A percentile compares a stretch with the other conserved stretches of the same genome.
These are phyloP conservation scores for Caenorhabditis inopinata DNA, from an alignment of 1,140 invertebrate genomes.

Conservation along the genomic window DNA sequence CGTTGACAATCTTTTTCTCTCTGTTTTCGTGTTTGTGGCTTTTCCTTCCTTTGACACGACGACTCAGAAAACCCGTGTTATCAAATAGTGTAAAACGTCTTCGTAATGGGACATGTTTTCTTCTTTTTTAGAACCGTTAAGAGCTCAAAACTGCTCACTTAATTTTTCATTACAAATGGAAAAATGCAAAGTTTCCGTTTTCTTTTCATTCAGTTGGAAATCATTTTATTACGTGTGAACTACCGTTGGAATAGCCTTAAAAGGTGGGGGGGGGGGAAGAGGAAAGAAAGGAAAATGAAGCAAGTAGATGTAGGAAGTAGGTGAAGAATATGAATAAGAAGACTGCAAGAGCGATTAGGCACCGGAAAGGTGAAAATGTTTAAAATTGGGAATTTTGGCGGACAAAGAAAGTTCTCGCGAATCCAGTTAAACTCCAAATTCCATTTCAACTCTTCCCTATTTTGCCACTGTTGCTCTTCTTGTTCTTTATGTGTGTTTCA, in stretches of 20 bases:
- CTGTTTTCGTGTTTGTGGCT: background rate
- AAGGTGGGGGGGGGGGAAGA: too few relatives aligned
- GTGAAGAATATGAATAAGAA: background rate
- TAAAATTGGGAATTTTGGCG: conserved; percentile 1
- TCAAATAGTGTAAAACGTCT: conserved; percentile 7
- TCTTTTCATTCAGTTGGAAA: background rate
- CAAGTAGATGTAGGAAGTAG: background rate
- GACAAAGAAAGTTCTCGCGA: background rate
- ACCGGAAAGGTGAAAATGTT: background rate
- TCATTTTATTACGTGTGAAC: background rate
- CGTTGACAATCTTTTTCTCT: background rate
- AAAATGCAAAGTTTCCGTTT: background rate
- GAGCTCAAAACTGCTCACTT: background rate
- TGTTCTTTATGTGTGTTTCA: background rate
- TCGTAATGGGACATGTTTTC: background rate
- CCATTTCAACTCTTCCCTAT: background rate
- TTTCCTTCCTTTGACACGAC: conserved; percentile 11
- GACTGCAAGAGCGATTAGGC: background rate
- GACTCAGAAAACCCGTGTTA: conserved; percentile 18
- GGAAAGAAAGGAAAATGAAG: background rate
- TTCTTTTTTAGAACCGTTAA: background rate
- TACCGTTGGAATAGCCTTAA: background rate
- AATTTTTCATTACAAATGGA: background rate
- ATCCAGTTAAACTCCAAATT: background rate
- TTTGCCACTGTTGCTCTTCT: background rate